Evolutionary conservation across 1,140 invertebrate genomes (phyloP), one percentile per base, ranked within the genome.

Genomic region (Leptopilina boulardi): DNA sequence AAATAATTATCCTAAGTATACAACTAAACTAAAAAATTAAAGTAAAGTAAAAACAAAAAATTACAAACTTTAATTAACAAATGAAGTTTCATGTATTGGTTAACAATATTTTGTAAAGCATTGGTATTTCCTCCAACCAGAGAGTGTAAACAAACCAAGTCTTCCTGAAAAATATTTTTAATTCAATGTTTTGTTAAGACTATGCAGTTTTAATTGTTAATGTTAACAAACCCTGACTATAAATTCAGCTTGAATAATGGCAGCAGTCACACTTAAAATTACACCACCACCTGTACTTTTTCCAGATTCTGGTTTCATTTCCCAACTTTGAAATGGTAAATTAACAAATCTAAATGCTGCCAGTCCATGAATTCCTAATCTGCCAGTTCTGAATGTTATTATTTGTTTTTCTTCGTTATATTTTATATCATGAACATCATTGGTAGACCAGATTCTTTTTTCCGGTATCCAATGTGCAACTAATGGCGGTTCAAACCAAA

Each of bases 241-340:
- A 85, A 96, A 94, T 84, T 95, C 94, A 15, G 94, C 88, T 74
- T 94, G 93, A 41, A 95, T 91, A n/a, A 94, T 92, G 0, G 94
- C 93, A 0, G 94, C 94, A 2, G 93, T 94, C 4, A 96, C 91
- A 76, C 90, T 92, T 6, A 95, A 91, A 5, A 93, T 83, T 5
- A 95, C 91, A 75, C 91, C 91, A 76, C 83, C 91, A 80, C 77
- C 84, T 81, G 6, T 91, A 78, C 18, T 85, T 82, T 86, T 92
- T 83, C 74, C 88, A 81, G 59, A 83, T 77, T 95, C 94, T 0
- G 96, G 96, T 80, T 93, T 94, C 2, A 97, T 81, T 85, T 97
- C 96, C 95, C 96, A 97, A 8, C 94, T 95, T 89, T 97, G 96
- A 86, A 95, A 97, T 0, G 96, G 96, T 77, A 97, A 91, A 88